Evolutionary conservation across 2,113 vertebrate genomes (phyloP), one percentile per base, ranked within the genome.

Genomic region (Bambusicola thoracicus): DNA sequence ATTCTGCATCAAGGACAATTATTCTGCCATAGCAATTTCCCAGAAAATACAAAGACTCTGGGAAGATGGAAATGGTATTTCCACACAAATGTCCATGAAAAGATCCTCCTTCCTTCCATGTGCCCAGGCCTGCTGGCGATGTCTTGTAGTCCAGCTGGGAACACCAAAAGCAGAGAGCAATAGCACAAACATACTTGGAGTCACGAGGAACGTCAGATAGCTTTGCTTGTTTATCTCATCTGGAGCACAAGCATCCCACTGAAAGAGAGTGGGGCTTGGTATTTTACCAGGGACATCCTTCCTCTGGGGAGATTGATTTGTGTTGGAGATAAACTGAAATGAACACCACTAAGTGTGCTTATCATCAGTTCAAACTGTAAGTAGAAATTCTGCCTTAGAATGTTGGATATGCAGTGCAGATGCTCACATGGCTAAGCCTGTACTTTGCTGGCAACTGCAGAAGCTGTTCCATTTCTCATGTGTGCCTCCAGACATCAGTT

Each of bases 1-100:
- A 4, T 8, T 75, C 38, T 61, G 29, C 2, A 1, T 11, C 30
- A 40, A 59, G 55, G 29, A 93, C n/a, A 11, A 8, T 21, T 80
- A 7, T 27, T 76, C 49, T 70, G 18, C 43, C 16, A 7, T 0
- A 1, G 8, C 41, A 78, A 72, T 0, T 0, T 34, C 63, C 8
- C 21, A 75, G 51, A 84, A 89, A 62, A 70, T 24, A 58, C 16
- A 77, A 58, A 49, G 32, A 29, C 10, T 51, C 11, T 72, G 16
- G 8, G 6, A 44, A 41, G 3, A 51, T 84, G 21, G 16, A 93
- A 74, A 49, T 25, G 14, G 8, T 81, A 48, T 87, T 82, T 76
- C n/a, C n/a, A 21, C n/a, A 19, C 20, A 78, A 92, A 77, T 49
- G 66, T 62, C 61, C 3, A n/a, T 55, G 27, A 69, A 32, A 86